phyloP scores from a whole-genome alignment of 2,888 invertebrate genomes.

The Mesoligia furuncula region DNA sequence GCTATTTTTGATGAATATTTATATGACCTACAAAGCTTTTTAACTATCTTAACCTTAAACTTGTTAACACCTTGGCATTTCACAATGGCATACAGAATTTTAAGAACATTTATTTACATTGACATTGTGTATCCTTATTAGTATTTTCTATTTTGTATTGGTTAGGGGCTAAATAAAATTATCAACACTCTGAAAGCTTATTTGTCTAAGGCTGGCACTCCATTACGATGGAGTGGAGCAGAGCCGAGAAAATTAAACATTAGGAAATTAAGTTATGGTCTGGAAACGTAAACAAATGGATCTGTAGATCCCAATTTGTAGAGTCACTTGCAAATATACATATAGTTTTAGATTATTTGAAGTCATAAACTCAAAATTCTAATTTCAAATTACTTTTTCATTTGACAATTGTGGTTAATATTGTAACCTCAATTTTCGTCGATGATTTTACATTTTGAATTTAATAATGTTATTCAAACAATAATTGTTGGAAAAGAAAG shows the following conservation, averaged over 20 bases:
- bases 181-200: background rate
- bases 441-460: too few relatives aligned
- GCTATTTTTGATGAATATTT: constrained; percentile 38
- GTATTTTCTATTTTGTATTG: background rate
- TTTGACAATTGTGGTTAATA: too few relatives aligned
- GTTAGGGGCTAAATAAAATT: background rate
- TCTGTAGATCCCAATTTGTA: too few relatives aligned
- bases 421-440: too few relatives aligned
- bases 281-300: too few relatives aligned
- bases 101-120: background rate
- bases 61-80: constrained; percentile 55
- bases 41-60: constrained; percentile 40
- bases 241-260: background rate
- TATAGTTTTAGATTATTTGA: too few relatives aligned
- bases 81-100: background rate
- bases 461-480: too few relatives aligned
- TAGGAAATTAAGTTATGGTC: too few relatives aligned
- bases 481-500: too few relatives aligned
- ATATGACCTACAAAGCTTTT: constrained; percentile 44
- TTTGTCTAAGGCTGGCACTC: background rate
- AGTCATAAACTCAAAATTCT: too few relatives aligned
- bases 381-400: too few relatives aligned
- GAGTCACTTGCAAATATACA: too few relatives aligned
- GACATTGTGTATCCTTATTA: constrained; percentile 6
- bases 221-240: background rate